Percentiles rank a stretch among this genome's conserved stretches.
Evolutionary conservation across 2,797 vertebrate species (phyloP).

Genomic region (Argya squamiceps): DNA sequence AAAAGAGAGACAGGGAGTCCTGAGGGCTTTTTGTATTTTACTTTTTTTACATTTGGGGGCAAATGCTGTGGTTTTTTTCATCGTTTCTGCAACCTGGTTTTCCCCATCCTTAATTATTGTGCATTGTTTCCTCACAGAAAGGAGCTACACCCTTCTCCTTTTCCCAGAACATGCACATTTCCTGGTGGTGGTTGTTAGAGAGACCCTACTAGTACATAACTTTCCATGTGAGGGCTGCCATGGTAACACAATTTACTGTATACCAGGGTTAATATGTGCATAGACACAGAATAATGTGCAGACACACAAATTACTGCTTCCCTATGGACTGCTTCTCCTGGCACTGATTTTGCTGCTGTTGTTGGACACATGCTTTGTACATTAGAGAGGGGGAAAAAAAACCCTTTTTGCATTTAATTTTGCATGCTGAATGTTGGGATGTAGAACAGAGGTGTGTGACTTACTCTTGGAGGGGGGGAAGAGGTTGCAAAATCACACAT

Average conservation of each 20-base stretch:
- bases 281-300: constrained; percentile 67
- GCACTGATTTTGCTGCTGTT: constrained; percentile 54
- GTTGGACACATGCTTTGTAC: constrained; percentile 60
- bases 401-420: constrained; percentile 11
- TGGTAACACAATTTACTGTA: constrained; percentile 66
- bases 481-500: constrained; percentile 8
- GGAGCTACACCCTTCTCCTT: background rate
- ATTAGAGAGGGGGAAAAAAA: constrained; percentile 7
- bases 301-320: constrained; percentile 64
- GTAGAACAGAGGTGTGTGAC: background rate
- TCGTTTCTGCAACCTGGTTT: background rate
- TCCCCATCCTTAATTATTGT: background rate
- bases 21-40: background rate
- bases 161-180: constrained; percentile 19
- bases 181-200: constrained; percentile 35
- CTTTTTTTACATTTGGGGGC: background rate
- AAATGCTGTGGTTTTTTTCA: background rate
- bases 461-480: background rate
- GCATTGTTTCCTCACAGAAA: background rate
- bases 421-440: background rate
- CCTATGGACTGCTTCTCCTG: constrained; percentile 49
- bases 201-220: constrained; percentile 36
- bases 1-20: background rate
- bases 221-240: constrained; percentile 54
- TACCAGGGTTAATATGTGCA: constrained; percentile 69